Percentiles rank a stretch among this genome's conserved stretches.
These are phyloP conservation scores for Sinocyclocheilus maitianheensis DNA, from an alignment of 2,113 vertebrate genomes.

Conservation along the genomic window DNA sequence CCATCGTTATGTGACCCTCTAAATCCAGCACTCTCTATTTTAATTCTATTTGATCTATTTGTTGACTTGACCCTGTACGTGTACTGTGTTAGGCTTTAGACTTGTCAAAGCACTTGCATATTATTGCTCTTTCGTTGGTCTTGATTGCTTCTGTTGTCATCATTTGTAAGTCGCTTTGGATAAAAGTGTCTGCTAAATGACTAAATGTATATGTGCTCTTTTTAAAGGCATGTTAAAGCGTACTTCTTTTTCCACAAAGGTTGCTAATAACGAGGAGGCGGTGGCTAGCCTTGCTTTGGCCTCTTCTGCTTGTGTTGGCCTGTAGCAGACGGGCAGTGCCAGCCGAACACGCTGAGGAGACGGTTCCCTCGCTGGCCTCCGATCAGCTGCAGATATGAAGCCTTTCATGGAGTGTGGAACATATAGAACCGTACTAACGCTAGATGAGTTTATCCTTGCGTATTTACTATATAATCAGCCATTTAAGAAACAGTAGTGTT, in stretches of 20 bases:
- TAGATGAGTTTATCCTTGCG: neutral
- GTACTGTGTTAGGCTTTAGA: too few relatives aligned
- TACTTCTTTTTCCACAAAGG: conserved; percentile 65
- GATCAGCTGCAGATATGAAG: conserved; percentile 24
- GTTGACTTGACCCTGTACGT: too few relatives aligned
- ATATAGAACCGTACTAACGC: neutral
- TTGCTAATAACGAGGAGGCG: conserved; percentile 90
- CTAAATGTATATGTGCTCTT: neutral
- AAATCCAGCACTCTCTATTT: too few relatives aligned
- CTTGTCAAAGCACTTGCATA: too few relatives aligned
- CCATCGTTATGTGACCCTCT: too few relatives aligned
- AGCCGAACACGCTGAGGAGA: neutral
- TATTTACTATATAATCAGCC: conserved; percentile 4
- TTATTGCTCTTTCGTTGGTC: too few relatives aligned
- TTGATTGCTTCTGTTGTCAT: too few relatives aligned
- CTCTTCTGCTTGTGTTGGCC: conserved; percentile 85
- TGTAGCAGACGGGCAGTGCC: conserved; percentile 51
- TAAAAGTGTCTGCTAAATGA: too few relatives aligned
- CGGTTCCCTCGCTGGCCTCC: neutral
- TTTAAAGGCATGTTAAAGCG: conserved; percentile 37
- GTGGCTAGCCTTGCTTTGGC: conserved; percentile 72
- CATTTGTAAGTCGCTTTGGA: too few relatives aligned
- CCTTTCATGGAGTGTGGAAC: neutral
- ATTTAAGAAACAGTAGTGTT: conserved; percentile 26
- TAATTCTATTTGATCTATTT: too few relatives aligned